phyloP scores from a whole-genome alignment of 2,888 invertebrate species.

The Nipponacmea schrenckii region DNA sequence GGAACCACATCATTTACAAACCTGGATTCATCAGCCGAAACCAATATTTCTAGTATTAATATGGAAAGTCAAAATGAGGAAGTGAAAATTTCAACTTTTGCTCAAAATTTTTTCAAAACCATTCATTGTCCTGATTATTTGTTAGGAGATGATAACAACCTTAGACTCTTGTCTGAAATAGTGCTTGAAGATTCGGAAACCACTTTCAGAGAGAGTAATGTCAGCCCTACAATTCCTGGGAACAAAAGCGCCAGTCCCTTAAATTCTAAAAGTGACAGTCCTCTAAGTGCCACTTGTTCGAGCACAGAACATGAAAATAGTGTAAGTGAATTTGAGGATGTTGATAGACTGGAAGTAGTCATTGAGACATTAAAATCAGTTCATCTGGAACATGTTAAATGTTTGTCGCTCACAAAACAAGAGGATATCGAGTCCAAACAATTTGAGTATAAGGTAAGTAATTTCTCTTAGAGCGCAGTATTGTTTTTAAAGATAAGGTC shows the following conservation, averaged over 20 bases:
- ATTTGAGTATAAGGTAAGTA: conserved; percentile 18
- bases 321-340: not conserved
- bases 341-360: not conserved
- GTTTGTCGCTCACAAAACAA: not conserved
- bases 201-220: not conserved
- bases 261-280: no score
- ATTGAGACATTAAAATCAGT: not conserved
- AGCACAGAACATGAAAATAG: not conserved
- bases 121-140: not conserved
- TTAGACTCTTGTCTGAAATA: not conserved
- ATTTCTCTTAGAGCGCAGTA: not conserved
- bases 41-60: not conserved
- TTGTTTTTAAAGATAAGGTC: not conserved
- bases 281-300: not conserved
- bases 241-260: no score
- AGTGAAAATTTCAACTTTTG: no score
- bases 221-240: not conserved
- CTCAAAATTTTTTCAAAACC: no score
- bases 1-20: not conserved
- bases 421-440: not conserved
- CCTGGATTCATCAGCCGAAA: not conserved
- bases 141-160: not conserved
- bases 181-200: not conserved
- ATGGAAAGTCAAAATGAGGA: not conserved
- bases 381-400: not conserved